These are phyloP conservation scores for Sipha maydis DNA, from an alignment of 2,888 invertebrate species.

Conservation along the genomic window DNA sequence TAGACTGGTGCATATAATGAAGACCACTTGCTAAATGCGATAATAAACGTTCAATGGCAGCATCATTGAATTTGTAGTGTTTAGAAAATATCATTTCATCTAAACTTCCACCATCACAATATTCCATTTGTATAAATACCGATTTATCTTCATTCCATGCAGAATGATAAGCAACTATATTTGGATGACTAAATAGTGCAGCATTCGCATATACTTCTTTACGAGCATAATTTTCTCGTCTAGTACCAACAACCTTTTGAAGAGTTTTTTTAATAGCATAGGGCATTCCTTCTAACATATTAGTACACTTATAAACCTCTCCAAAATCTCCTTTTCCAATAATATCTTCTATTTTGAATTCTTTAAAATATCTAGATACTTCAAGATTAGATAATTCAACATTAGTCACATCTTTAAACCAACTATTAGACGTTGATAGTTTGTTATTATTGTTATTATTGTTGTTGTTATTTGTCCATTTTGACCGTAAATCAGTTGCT, in stretches of 20 bases:
- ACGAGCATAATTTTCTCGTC: constrained; percentile 72
- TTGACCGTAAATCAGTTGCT: constrained; percentile 39
- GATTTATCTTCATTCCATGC: constrained; percentile 96
- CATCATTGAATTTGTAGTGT: constrained; percentile 72
- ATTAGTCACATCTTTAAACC: constrained; percentile 53
- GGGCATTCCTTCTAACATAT: constrained; percentile 89
- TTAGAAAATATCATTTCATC: constrained; percentile 71
- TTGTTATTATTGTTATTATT: constrained; percentile 51
- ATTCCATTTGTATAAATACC: constrained; percentile 95
- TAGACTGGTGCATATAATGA: constrained; percentile 87
- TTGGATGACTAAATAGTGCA: constrained; percentile 88
- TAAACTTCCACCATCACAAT: constrained; percentile 88
- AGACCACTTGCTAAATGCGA: constrained; percentile 86
- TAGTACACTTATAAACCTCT: constrained; percentile 86
- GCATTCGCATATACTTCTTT: constrained; percentile 96
- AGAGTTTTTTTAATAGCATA: constrained; percentile 91
- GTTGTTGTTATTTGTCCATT: constrained; percentile 50
- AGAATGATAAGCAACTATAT: constrained; percentile 92
- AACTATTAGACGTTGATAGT: constrained; percentile 10
- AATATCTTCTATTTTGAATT: constrained; percentile 84
- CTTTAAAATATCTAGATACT: constrained; percentile 69
- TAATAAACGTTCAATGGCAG: constrained; percentile 79
- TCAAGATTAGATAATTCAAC: constrained; percentile 58
- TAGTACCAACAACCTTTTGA: constrained; percentile 87
- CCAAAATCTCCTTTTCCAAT: constrained; percentile 91